Base-by-base conservation (phyloP, 2,797 vertebrate genomes). In the Myripristis murdjan region DNA sequence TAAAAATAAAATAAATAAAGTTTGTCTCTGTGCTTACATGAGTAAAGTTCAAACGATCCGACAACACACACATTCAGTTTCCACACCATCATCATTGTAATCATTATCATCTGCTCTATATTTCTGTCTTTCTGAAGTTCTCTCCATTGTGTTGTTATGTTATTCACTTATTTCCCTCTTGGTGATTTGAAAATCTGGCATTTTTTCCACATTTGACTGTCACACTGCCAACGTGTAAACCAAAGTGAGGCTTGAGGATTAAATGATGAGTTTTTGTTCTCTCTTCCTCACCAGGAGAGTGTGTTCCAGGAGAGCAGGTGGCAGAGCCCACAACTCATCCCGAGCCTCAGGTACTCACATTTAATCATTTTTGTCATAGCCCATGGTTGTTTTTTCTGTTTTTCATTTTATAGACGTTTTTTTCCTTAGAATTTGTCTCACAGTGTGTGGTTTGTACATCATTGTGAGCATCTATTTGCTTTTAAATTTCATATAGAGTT, bases 271-370 rank as follows among this genome's bases (percentile, higher is more conserved):
- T 16, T 59, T 67, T 64, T 0, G 18, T 49, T 31, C 64, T 0
- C n/a, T 66, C 16, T n/a, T n/a, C 66, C 15, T 72, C 22, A 23
- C 15, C 85, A 99, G 97, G 96, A 64, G 95, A 98, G 77, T 99
- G 97, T 61, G 37, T 95, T 51, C 97, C 96, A 26, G 95, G 94
- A 68, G 89, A 95, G 62, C 67, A 76, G 56, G 73, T 78, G n/a
- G 48, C 54, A 11, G 64, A 58, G 16, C 44, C 71, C 0, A 0
- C 56, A 47, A 0, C 28, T 56, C 37, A 65, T 5, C 51, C 78
- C n/a, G 35, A 66, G 23, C 37, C 52, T 24, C 61, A 60, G 57
- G 69, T 89, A 78, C 7, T 15, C 16, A 28, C 37, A n/a, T 22
- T 68, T 46, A 14, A 52, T 28, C 28, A 28, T 28, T 28, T 28